Evolutionary conservation across 2,888 invertebrate species (phyloP), one percentile per base, ranked within the genome.

Genomic region (Brassicogethes aeneus): DNA sequence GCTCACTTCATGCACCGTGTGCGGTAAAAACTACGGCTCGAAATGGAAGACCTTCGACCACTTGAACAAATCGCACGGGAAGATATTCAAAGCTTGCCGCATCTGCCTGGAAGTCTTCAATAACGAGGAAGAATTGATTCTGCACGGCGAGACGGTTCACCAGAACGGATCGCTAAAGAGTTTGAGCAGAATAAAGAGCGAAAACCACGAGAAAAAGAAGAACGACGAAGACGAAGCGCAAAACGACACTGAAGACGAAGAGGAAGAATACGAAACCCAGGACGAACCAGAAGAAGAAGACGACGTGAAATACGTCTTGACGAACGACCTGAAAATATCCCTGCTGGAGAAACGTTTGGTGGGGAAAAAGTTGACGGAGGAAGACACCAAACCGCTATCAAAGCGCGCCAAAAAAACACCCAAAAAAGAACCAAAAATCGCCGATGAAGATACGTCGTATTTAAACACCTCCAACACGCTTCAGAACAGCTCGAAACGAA

Each of bases 1-100:
- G 35, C 65, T 72, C 0, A 74, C 73, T 16, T 73, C 74, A 0
- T 77, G 77, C 48, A 70, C 73, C 16, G 72, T 77, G 1, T 77
- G 77, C 50, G 77, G 76, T 0, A 76, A 76, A 53, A 73, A 74
- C 44, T 76, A 75, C 50, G 74, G 75, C 0, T 73, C 73, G 1
- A 74, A 74, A 43, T 75, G 75, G 72, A 77, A 77, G 50, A 74
- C 76, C 0, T 72, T 72, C 42, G 76, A 76, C 53, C 77, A 77
- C 50, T 65, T 76, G 31, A 73, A 74, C 45, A 76, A 75, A 46
- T 73, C 73, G 16, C 77, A 77, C 51, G 76, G 76, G 0, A 66
- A 72, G 36, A 73, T 74, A 16, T 76, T 75, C 46, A 68, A 69
- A 32, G 74, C 75, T 1, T 77, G 77, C 46, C 75, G 74, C 57